Conservation (phyloP, 2,888 invertebrate species). For the Idaea aversata region DNA sequence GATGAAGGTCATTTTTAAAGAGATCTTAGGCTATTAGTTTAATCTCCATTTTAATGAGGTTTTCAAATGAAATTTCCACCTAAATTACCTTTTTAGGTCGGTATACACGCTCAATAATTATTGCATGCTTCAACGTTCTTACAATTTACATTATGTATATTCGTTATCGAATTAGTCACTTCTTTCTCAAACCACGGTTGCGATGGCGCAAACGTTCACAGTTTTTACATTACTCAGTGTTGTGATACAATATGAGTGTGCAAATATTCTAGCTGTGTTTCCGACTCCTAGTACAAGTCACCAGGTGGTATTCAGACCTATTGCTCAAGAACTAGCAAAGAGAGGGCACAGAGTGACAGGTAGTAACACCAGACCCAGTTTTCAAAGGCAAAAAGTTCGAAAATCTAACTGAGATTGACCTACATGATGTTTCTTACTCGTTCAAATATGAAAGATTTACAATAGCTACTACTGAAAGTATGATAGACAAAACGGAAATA, state of each 20-base stretch:
- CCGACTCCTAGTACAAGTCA: constrained; percentile 17
- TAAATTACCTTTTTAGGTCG: too few relatives aligned
- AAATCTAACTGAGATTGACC: not conserved
- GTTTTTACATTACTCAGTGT: not conserved
- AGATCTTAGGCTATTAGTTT: too few relatives aligned
- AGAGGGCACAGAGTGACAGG: constrained; percentile 20
- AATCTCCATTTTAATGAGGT: too few relatives aligned
- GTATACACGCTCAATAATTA: too few relatives aligned
- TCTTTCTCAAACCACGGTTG: constrained; percentile 38
- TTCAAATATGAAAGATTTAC: not conserved
- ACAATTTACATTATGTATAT: constrained; percentile 38
- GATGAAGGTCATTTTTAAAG: too few relatives aligned
- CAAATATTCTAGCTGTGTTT: constrained; percentile 16
- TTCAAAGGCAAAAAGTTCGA: not conserved
- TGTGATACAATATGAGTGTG: not conserved
- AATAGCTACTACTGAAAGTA: not conserved
- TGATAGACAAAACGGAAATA: not conserved
- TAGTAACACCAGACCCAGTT: constrained; percentile 13
- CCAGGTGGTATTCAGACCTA: constrained; percentile 11
- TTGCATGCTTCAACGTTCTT: constrained; percentile 42
- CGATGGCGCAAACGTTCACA: too few relatives aligned
- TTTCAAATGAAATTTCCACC: too few relatives aligned
- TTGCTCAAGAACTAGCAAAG: constrained; percentile 8
- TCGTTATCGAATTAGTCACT: constrained; percentile 33
- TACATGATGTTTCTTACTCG: not conserved